Evolutionary conservation across 1,140 invertebrate species (phyloP).

Genomic region (Leptinotarsa texana): DNA sequence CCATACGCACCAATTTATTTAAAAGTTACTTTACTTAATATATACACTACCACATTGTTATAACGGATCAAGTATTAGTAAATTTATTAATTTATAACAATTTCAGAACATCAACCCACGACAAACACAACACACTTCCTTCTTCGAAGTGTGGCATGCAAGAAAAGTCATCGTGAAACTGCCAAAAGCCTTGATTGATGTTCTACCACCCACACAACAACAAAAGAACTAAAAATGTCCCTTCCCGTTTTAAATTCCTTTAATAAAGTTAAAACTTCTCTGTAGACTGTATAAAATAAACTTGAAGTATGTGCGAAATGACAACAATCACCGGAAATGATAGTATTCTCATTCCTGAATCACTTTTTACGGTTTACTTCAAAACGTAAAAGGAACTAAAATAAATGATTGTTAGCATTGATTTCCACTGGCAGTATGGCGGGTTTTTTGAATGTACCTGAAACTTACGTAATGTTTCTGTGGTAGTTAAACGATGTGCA

Average conservation of each 20-base stretch:
- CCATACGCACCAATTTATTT: slow-evolving; percentile 24
- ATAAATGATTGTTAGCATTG: too few relatives aligned
- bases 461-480: neutral
- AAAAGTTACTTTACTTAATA: slow-evolving; percentile 26
- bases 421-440: neutral
- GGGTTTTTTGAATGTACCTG: neutral
- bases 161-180: slow-evolving; percentile 29
- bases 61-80: slow-evolving; percentile 24
- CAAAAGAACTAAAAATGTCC: slow-evolving; percentile 7
- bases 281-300: too few relatives aligned
- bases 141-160: slow-evolving; percentile 30
- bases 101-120: slow-evolving; percentile 13
- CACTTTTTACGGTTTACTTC: too few relatives aligned
- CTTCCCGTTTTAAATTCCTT: too few relatives aligned
- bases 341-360: too few relatives aligned
- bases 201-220: slow-evolving; percentile 20
- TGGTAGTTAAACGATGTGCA: neutral
- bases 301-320: too few relatives aligned
- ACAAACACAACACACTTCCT: slow-evolving; percentile 29
- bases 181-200: slow-evolving; percentile 24
- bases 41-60: slow-evolving; percentile 40
- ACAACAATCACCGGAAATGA: too few relatives aligned
- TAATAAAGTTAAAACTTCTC: too few relatives aligned
- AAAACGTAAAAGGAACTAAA: too few relatives aligned
- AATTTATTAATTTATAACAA: slow-evolving; percentile 16